phyloP scores from a whole-genome alignment of 2,888 invertebrate genomes.

The Gymnocheta viridis region DNA sequence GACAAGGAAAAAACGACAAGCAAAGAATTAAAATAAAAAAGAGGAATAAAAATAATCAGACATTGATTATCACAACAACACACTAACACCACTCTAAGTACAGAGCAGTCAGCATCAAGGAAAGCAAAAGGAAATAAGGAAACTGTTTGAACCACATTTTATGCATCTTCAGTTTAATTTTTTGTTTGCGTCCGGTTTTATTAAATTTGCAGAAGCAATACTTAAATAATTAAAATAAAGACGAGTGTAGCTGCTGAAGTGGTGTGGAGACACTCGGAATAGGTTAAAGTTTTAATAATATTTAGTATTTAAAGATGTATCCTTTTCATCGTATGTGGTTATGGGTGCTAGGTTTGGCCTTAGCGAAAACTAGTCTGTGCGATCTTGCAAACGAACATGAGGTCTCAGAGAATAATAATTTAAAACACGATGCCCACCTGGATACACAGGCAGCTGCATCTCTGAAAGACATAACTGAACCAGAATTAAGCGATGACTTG shows the following conservation, averaged over 20 bases:
- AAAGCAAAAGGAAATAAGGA: conserved; percentile 54
- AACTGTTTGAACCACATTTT: conserved; percentile 49
- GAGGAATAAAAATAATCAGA: conserved; percentile 63
- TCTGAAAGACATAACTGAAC: conserved; percentile 45
- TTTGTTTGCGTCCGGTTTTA: neutral
- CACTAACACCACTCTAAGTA: conserved; percentile 37
- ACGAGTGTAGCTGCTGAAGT: conserved; percentile 7
- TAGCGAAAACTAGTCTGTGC: conserved; percentile 51
- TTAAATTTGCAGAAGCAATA: conserved; percentile 18
- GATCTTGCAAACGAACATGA: conserved; percentile 62
- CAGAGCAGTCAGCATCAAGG: conserved; percentile 54
- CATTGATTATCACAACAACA: conserved; percentile 62
- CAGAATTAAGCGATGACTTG: conserved; percentile 43
- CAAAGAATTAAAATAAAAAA: conserved; percentile 41
- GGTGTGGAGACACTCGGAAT: conserved; percentile 25
- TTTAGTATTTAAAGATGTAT: conserved; percentile 47
- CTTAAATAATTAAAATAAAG: conserved; percentile 1
- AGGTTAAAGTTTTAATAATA: conserved; percentile 24
- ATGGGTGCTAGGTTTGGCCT: conserved; percentile 61
- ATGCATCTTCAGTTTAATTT: neutral
- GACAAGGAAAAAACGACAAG: conserved; percentile 25
- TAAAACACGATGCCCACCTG: conserved; percentile 43
- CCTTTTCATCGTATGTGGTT: conserved; percentile 61
- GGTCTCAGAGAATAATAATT: conserved; percentile 44
- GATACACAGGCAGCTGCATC: conserved; percentile 43